Percentiles rank a stretch among this genome's conserved stretches.
These are phyloP conservation scores for Oncorhynchus keta DNA, from an alignment of 2,113 vertebrate genomes.

Conservation along the genomic window DNA sequence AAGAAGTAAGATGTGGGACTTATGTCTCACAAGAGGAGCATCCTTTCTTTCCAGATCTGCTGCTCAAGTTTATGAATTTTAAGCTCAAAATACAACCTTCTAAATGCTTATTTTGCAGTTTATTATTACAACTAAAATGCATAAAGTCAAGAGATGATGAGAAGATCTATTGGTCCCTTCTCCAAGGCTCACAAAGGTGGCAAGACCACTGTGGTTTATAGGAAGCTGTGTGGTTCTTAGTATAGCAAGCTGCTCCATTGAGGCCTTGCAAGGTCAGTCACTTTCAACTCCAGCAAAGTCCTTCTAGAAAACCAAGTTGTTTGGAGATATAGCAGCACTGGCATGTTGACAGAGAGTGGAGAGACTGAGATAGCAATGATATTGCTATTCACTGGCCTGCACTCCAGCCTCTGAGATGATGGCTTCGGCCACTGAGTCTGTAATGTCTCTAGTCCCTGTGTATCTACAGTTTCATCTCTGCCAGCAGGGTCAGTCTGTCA, in stretches of 20 bases:
- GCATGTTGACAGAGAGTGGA: not conserved
- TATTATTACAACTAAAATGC: no score
- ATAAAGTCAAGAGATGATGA: not conserved
- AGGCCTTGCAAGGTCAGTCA: constrained; percentile 5
- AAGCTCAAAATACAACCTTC: not conserved
- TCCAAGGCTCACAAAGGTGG: not conserved
- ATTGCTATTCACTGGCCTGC: constrained; percentile 38
- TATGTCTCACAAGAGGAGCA: not conserved
- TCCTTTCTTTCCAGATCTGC: not conserved
- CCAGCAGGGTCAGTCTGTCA: constrained; percentile 64
- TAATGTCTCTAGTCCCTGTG: constrained; percentile 55
- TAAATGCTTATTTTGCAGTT: no score
- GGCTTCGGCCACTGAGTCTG: constrained; percentile 37
- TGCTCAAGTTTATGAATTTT: not conserved
- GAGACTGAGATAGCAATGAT: not conserved
- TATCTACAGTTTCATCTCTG: constrained; percentile 61
- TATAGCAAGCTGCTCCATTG: not conserved
- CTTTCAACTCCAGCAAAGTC: not conserved
- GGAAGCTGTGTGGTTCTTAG: not conserved
- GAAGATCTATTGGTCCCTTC: not conserved
- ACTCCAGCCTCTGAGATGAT: constrained; percentile 27
- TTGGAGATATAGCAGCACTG: not conserved
- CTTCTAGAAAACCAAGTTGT: constrained; percentile 1
- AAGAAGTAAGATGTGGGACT: constrained; percentile 10
- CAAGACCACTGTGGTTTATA: not conserved